phyloP scores from a whole-genome alignment of 2,888 invertebrate species.

The Strigamia crassipes region DNA sequence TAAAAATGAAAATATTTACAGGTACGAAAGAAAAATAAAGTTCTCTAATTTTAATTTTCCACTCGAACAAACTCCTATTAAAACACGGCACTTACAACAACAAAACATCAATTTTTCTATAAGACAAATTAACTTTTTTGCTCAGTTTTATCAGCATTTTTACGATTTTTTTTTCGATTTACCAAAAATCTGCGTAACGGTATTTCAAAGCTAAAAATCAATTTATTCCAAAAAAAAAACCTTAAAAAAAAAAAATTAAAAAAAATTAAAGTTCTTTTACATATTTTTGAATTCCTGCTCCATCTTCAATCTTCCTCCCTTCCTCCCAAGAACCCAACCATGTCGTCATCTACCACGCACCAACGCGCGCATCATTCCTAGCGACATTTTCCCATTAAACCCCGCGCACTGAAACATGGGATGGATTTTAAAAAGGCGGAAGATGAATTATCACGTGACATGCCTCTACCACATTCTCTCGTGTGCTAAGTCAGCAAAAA shows the following conservation, averaged over 20 bases:
- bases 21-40: not conserved
- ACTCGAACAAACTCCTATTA: not conserved
- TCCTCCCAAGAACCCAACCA: slow-evolving; percentile 4
- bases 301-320: not conserved
- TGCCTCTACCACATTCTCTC: slow-evolving; percentile 11
- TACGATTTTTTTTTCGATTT: too few relatives aligned
- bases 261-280: not conserved
- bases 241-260: not conserved
- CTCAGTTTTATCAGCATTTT: too few relatives aligned
- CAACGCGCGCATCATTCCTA: slow-evolving; percentile 16
- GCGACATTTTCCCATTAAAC: slow-evolving; percentile 21
- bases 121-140: too few relatives aligned
- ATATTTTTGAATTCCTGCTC: not conserved
- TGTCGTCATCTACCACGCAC: slow-evolving; percentile 16
- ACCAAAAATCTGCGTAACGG: too few relatives aligned
- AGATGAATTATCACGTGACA: slow-evolving; percentile 21
- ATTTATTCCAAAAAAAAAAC: not conserved
- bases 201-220: not conserved
- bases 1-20: not conserved
- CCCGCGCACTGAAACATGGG: slow-evolving; percentile 21
- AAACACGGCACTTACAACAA: not conserved
- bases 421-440: slow-evolving; percentile 21
- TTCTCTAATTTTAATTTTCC: not conserved
- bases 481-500: slow-evolving; percentile 8
- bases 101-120: not conserved